Evolutionary conservation across 2,888 invertebrate genomes (phyloP).

Genomic region (Pristionchus fissidentatus): DNA sequence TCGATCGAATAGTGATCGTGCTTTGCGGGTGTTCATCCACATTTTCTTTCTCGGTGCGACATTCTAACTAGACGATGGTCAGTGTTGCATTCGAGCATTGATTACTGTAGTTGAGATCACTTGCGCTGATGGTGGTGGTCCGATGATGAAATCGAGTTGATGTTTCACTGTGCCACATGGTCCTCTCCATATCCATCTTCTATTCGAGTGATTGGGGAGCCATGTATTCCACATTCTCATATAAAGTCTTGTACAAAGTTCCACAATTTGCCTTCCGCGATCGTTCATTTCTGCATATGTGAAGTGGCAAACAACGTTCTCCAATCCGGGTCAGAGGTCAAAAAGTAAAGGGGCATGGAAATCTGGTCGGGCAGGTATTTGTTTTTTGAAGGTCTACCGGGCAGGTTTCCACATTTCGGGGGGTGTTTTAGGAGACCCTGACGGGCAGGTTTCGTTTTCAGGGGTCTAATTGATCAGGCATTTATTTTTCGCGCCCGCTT

Average conservation of each 20-base stretch:
- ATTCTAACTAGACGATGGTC: background rate
- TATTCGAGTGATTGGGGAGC: too few relatives aligned
- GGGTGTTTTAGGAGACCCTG: too few relatives aligned
- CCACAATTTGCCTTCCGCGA: background rate
- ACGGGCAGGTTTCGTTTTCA: too few relatives aligned
- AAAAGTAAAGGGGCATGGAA: too few relatives aligned
- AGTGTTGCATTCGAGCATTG: slow-evolving; percentile 2
- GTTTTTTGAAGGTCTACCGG: too few relatives aligned
- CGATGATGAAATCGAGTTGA: background rate
- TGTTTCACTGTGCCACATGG: background rate
- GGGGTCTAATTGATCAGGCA: too few relatives aligned
- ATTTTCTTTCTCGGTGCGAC: background rate
- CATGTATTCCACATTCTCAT: slow-evolving; percentile 23
- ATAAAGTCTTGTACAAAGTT: background rate
- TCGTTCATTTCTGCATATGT: slow-evolving; percentile 9
- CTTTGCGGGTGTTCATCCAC: background rate
- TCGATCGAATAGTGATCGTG: background rate
- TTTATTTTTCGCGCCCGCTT: too few relatives aligned
- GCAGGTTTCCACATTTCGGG: too few relatives aligned
- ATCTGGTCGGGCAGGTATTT: too few relatives aligned
- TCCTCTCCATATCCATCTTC: background rate
- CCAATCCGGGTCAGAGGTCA: background rate
- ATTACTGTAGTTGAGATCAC: background rate
- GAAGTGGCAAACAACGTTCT: background rate
- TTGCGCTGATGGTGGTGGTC: background rate